Percentiles rank a stretch among this genome's conserved stretches.
These are phyloP conservation scores for Hypomesus transpacificus DNA, from an alignment of 2,113 vertebrate species.

Conservation along the genomic window DNA sequence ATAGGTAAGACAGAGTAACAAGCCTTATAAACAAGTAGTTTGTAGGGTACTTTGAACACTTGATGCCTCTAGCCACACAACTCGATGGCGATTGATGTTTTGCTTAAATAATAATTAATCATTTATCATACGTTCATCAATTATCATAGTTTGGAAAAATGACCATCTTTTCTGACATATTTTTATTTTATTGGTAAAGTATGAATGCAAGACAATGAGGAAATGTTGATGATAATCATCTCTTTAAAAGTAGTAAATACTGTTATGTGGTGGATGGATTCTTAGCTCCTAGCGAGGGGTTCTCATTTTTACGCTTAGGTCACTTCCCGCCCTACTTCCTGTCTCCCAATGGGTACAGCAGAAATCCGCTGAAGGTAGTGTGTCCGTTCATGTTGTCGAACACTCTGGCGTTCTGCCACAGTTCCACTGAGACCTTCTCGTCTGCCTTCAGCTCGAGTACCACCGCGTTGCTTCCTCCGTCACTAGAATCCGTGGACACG, in stretches of 20 bases:
- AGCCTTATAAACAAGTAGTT: no score
- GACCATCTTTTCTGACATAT: no score
- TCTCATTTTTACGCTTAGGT: no score
- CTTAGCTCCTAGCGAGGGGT: no score
- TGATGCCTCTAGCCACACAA: no score
- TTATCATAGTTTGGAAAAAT: no score
- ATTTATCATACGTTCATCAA: no score
- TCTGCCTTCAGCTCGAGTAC: constrained; percentile 23
- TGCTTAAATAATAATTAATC: no score
- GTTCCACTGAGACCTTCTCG: constrained; percentile 23
- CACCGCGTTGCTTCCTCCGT: constrained; percentile 32
- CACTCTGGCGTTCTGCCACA: constrained; percentile 36
- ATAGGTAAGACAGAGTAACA: no score
- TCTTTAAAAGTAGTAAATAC: neutral
- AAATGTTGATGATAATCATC: neutral
- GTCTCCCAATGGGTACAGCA: constrained; percentile 26
- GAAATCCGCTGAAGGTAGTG: constrained; percentile 45
- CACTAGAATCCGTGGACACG: neutral
- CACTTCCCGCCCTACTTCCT: neutral
- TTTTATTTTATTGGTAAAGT: neutral
- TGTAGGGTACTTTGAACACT: no score
- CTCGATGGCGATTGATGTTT: no score
- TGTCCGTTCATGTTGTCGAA: constrained; percentile 45
- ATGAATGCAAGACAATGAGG: neutral
- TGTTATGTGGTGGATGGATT: neutral